Evolutionary conservation across 2,797 vertebrate genomes (phyloP), one percentile per base, ranked within the genome.

Genomic region (Ctenopoma multispine): DNA sequence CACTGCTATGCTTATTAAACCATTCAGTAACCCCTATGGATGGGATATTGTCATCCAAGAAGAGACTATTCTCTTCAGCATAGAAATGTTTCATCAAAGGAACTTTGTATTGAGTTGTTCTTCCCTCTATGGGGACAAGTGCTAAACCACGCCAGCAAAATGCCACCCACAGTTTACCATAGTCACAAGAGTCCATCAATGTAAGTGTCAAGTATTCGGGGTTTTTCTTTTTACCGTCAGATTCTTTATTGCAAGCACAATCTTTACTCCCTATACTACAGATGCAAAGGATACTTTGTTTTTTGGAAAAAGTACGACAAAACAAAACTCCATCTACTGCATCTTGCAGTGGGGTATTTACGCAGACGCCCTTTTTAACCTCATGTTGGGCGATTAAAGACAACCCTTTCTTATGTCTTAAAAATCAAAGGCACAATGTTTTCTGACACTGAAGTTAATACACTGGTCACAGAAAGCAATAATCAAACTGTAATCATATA

Each of bases 391-490:
- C n/a, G n/a, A 18, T 68, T 44, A 12, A 34, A 20, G 21, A 56
- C 9, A 44, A 50, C 2, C 56, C 23, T 23, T 29, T 1, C 7
- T 36, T 6, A 13, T 11, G 20, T 36, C 23, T 70, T 17, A 7
- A 31, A 73, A 64, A 36, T 43, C 20, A 66, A 7, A 62, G 21
- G 13, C 43, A 27, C 20, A 44, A 56, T 34, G 7, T 27, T 46
- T 5, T 38, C 7, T 29, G 17, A 17, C 21, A n/a, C 24, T 24
- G 13, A 40, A 12, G 0, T 36, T 44, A 20, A 66, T 40, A 57
- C 57, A 51, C 44, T 11, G 7, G 31, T 53, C 1, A 27, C 15
- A 40, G 27, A 51, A 60, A 50, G 7, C 1, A 60, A n/a, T 34
- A 18, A 49, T n/a, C 1, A n/a, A 17, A 5, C 38, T 36, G 21